Conservation (phyloP, 1,140 invertebrate genomes). For the Panagrolaimus sp. region DNA sequence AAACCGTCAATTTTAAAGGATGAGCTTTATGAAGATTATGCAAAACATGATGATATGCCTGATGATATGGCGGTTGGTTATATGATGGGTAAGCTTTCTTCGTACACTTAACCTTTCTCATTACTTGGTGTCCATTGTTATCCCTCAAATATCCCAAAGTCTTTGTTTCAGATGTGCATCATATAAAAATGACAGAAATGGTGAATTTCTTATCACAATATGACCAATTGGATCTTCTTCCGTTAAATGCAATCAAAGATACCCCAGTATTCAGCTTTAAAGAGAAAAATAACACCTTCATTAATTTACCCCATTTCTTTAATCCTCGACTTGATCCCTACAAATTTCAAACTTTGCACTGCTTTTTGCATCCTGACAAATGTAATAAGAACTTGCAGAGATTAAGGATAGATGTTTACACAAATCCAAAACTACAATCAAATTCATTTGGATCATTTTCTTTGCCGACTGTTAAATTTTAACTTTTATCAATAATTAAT, state of each 20-base stretch:
- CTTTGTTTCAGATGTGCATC: constrained; percentile 72
- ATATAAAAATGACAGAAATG: constrained; percentile 79
- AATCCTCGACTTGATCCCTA: not conserved
- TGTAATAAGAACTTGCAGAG: too few relatives aligned
- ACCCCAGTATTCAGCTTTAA: not conserved
- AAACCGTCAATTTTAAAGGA: constrained; percentile 83
- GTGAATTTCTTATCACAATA: constrained; percentile 91
- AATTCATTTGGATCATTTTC: too few relatives aligned
- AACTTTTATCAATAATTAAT: too few relatives aligned
- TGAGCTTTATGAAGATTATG: constrained; percentile 78
- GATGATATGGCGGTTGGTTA: constrained; percentile 97
- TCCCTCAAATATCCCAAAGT: constrained; percentile 6
- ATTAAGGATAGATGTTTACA: too few relatives aligned
- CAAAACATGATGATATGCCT: constrained; percentile 76
- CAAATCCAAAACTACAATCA: too few relatives aligned
- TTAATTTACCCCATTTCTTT: not conserved
- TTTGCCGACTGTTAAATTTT: too few relatives aligned
- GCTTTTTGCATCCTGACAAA: not conserved
- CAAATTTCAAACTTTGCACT: not conserved
- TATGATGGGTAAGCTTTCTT: constrained; percentile 75
- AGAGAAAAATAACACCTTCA: not conserved
- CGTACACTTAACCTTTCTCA: constrained; percentile 24
- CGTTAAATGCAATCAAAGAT: not conserved
- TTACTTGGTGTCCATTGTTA: constrained; percentile 21
- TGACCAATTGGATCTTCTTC: constrained; percentile 63